phyloP scores from a whole-genome alignment of 2,888 invertebrate species.

The Chorisops tibialis region DNA sequence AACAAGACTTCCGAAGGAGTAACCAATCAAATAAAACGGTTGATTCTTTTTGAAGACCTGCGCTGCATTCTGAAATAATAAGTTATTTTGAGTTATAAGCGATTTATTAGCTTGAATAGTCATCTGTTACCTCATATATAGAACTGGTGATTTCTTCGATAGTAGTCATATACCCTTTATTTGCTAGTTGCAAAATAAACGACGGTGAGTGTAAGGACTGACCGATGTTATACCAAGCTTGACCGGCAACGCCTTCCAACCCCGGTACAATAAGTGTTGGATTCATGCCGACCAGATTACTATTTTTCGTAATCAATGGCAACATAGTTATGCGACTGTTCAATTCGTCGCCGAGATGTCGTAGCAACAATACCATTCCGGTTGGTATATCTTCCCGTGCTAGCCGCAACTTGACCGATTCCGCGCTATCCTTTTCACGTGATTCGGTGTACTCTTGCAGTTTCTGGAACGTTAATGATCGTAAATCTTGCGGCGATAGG shows the following conservation, averaged over 20 bases:
- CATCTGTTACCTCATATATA: constrained; percentile 41
- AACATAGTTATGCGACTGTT: constrained; percentile 56
- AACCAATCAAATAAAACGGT: constrained; percentile 75
- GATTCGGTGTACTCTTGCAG: constrained; percentile 46
- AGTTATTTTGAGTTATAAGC: not conserved
- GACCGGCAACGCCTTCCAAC: constrained; percentile 62
- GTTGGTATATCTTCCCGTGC: constrained; percentile 42
- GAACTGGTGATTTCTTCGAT: constrained; percentile 42
- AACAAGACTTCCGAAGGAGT: constrained; percentile 82
- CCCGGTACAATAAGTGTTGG: constrained; percentile 60
- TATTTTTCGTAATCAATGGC: constrained; percentile 55
- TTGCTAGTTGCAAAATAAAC: constrained; percentile 44
- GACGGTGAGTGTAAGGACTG: constrained; percentile 39
- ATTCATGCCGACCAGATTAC: constrained; percentile 38
- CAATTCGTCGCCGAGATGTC: constrained; percentile 62
- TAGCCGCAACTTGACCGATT: constrained; percentile 45
- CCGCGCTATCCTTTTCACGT: constrained; percentile 40
- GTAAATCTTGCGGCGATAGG: constrained; percentile 80
- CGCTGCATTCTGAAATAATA: constrained; percentile 54
- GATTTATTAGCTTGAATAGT: not conserved
- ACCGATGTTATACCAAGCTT: constrained; percentile 48
- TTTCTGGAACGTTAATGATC: constrained; percentile 68
- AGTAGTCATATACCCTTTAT: constrained; percentile 40
- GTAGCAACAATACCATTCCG: constrained; percentile 59
- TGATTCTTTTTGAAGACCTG: constrained; percentile 57